A percentile compares a stretch with the other conserved stretches of the same genome.
These are phyloP conservation scores for Epizoanthus fatuus DNA, from an alignment of 92 coral and sea anemone genomes.

Conservation along the genomic window DNA sequence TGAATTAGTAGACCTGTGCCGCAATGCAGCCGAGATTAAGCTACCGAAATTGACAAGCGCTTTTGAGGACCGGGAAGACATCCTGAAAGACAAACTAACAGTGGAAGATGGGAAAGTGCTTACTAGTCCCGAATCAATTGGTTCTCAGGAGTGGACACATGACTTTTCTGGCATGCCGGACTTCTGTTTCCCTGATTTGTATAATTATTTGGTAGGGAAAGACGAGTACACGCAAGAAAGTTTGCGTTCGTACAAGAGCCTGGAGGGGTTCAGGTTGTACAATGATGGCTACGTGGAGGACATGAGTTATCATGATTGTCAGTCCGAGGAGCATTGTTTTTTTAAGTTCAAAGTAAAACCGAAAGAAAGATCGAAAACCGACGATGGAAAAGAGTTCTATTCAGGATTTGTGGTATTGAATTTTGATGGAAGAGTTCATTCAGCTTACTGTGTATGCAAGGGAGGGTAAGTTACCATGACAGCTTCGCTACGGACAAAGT, in stretches of 20 bases:
- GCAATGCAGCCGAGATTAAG: too few relatives aligned
- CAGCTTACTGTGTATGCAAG: slow-evolving; percentile 6
- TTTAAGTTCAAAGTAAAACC: slow-evolving; percentile 6
- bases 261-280: neutral
- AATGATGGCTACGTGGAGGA: neutral
- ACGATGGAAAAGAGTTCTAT: slow-evolving; percentile 4
- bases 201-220: neutral
- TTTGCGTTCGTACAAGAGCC: slow-evolving; percentile 6
- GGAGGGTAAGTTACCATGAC: slow-evolving; percentile 29
- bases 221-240: neutral
- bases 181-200: neutral
- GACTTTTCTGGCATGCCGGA: slow-evolving; percentile 28
- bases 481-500: too few relatives aligned
- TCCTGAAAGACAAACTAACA: slow-evolving; percentile 6
- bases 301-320: neutral
- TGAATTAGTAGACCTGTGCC: neutral
- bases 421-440: slow-evolving; percentile 5
- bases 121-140: neutral
- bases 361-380: slow-evolving; percentile 13
- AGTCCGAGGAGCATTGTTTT: neutral
- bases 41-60: neutral
- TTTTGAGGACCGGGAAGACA: neutral
- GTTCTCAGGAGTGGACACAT: neutral
- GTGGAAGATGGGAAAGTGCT: neutral
- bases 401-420: neutral